Percentiles rank a stretch among this genome's conserved stretches.
These are phyloP conservation scores for Leucoraja ocellata DNA, from an alignment of 2,797 vertebrate species.

Conservation along the genomic window DNA sequence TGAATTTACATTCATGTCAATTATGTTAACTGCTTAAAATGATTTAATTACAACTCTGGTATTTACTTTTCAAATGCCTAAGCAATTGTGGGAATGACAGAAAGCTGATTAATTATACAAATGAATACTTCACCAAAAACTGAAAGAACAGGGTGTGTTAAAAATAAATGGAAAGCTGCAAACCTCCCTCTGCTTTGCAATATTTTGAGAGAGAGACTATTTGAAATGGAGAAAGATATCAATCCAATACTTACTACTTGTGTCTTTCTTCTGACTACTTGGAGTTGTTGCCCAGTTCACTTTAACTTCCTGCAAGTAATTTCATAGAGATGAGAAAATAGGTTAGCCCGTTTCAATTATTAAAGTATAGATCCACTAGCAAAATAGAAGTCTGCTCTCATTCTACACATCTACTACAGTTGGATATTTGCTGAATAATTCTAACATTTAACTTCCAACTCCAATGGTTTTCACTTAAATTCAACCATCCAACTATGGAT, in stretches of 20 bases:
- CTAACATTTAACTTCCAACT: not conserved
- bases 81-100: not conserved
- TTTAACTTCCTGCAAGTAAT: conserved; percentile 82
- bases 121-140: conserved; percentile 48
- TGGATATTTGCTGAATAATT: not conserved
- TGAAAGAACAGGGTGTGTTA: conserved; percentile 41
- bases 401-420: not conserved
- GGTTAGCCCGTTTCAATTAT: not conserved
- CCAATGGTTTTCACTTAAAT: not conserved
- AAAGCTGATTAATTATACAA: conserved; percentile 31
- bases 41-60: not conserved
- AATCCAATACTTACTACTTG: conserved; percentile 81
- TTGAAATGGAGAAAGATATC: conserved; percentile 41
- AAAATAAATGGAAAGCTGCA: conserved; percentile 51
- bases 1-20: not conserved
- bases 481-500: not conserved
- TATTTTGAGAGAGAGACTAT: conserved; percentile 47
- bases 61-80: not conserved
- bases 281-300: conserved; percentile 99
- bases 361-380: not conserved
- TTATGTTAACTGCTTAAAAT: not conserved
- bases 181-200: conserved; percentile 40
- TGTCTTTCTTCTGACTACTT: conserved; percentile 99
- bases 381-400: no score
- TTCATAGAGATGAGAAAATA: not conserved